Evolutionary conservation across 2,113 vertebrate genomes (phyloP), one percentile per base, ranked within the genome.

Genomic region (Dicaeum eximium): DNA sequence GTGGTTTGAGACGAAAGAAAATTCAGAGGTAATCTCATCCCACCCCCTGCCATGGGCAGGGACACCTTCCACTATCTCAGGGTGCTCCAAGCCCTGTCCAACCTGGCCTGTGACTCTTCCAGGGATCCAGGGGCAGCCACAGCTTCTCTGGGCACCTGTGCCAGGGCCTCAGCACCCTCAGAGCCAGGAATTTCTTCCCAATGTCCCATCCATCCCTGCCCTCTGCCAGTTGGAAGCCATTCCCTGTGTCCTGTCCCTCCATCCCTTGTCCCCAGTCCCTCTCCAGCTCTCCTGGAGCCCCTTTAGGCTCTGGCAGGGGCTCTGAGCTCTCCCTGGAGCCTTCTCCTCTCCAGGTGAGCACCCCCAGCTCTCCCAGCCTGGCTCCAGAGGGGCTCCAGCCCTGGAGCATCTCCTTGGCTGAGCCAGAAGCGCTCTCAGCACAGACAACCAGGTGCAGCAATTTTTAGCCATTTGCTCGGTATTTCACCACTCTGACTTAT

Each of bases 51-150:
- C 15, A 6, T 15, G 22, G 35, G 18, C 31, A 72, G 10, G 21
- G 51, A 38, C 23, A 17, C 1, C 5, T 67, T 1, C 9, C 7
- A 12, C 24, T 8, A 0, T 2, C 8, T 4, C 45, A 60, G 38
- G 7, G 0, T 12, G 28, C 6, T 37, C 27, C 58, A 9, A 37
- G 6, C 3, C 14, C 25, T 0, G 0, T 27, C 27, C 51, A 44
- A 0, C 8, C 25, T 33, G 22, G 28, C 20, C 13, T 53, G 14
- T 19, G 53, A 0, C 15, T 21, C 5, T 51, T 0, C 13, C 37
- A 66, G 60, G 51, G 60, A 73, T 73, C 15, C 50, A 47, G 51
- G 38, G 6, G 19, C 45, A 66, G 44, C 77, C 60, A 6, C 77
- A 81, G 28, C 28, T 65, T 1, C 33, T 44, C 60, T 65, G 67